phyloP scores from a whole-genome alignment of 2,888 invertebrate species.

The Sthenelais limicola region DNA sequence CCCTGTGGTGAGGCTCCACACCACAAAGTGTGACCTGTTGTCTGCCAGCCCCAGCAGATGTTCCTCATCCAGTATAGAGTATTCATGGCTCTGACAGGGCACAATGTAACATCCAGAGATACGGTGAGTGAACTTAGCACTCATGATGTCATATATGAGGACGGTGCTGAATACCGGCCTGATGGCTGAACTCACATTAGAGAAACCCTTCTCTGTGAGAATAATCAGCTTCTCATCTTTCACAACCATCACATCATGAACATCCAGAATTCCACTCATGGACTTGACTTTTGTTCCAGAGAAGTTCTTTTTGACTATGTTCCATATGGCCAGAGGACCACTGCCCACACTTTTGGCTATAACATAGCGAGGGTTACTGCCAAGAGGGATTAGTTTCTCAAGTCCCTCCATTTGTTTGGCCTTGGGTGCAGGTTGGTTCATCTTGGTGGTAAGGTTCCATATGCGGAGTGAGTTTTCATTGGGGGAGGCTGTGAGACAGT shows the following conservation, averaged over 20 bases:
- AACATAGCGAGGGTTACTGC: conserved; percentile 63
- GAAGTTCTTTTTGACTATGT: conserved; percentile 63
- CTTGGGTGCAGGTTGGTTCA: conserved; percentile 64
- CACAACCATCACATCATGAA: conserved; percentile 64
- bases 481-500: conserved; percentile 62
- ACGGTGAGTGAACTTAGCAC: conserved; percentile 61
- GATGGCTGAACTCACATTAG: conserved; percentile 57
- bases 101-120: conserved; percentile 64
- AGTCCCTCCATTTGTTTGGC: conserved; percentile 62
- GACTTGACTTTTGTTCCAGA: conserved; percentile 61
- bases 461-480: conserved; percentile 63
- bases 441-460: conserved; percentile 65
- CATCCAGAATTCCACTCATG: conserved; percentile 64
- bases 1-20: conserved; percentile 67
- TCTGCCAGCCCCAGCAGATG: conserved; percentile 66
- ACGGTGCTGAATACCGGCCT: conserved; percentile 66
- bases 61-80: conserved; percentile 64
- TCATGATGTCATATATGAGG: conserved; percentile 63
- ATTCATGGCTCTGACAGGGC: conserved; percentile 67
- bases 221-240: conserved; percentile 64
- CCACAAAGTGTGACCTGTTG: conserved; percentile 65
- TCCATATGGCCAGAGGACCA: conserved; percentile 68
- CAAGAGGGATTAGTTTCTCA: conserved; percentile 61
- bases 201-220: conserved; percentile 65
- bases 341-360: conserved; percentile 65